Percentiles rank a stretch among this genome's conserved stretches.
These are phyloP conservation scores for Chlorodrepanis virens DNA, from an alignment of 2,113 vertebrate genomes.

Conservation along the genomic window DNA sequence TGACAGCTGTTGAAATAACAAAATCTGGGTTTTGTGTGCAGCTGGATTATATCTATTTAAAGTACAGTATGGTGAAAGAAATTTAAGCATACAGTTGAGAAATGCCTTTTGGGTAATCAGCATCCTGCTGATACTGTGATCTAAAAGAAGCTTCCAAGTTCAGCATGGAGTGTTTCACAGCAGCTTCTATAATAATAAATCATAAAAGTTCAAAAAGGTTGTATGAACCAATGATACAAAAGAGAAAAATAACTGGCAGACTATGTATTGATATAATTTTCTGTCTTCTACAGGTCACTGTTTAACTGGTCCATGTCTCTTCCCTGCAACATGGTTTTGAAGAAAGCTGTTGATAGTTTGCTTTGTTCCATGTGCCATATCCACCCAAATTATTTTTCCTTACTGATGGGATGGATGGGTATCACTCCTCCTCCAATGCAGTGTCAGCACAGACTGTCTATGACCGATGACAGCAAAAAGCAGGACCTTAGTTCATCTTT, in stretches of 20 bases:
- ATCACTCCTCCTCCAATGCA: slow-evolving; percentile 85
- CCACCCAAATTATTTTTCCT: slow-evolving; percentile 94
- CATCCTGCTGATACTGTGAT: neutral
- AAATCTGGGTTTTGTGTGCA: neutral
- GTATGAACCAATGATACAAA: neutral
- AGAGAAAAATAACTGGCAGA: neutral
- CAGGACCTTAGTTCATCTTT: slow-evolving; percentile 87
- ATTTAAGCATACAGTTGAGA: neutral
- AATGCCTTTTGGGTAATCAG: neutral
- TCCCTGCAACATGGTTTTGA: slow-evolving; percentile 93
- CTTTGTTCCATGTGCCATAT: slow-evolving; percentile 98
- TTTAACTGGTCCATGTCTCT: slow-evolving; percentile 98
- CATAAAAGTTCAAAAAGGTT: neutral
- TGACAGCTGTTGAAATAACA: neutral
- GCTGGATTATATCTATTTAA: neutral
- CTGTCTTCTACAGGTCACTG: slow-evolving; percentile 78
- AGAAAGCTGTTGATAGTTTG: slow-evolving; percentile 97
- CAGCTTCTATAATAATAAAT: neutral
- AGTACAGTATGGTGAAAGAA: neutral
- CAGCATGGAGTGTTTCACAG: neutral
- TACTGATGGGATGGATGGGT: slow-evolving; percentile 98
- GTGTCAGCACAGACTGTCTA: slow-evolving; percentile 88
- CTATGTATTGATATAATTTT: neutral
- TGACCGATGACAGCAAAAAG: slow-evolving; percentile 98
- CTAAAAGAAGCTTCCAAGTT: neutral